Percentiles rank a stretch among this genome's conserved stretches.
phyloP scores from a whole-genome alignment of 2,113 vertebrate species.

The Trematocara macrostoma region DNA sequence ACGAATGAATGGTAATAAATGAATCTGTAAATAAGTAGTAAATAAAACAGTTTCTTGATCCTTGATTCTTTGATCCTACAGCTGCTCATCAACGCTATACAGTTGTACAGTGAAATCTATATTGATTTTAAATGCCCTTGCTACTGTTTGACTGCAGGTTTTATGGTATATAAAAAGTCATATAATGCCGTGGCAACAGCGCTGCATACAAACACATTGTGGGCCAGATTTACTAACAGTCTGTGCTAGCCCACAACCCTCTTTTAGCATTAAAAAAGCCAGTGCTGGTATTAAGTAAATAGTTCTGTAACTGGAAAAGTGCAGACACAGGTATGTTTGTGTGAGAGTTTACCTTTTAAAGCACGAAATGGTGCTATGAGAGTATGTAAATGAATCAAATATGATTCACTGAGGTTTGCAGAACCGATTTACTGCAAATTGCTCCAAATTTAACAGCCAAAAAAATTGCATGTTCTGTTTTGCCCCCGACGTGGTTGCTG shows the following conservation, averaged over 20 bases:
- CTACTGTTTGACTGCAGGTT: neutral
- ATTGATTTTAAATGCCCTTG: neutral
- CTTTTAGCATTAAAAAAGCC: neutral
- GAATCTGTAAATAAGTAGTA: neutral
- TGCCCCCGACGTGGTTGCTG: neutral
- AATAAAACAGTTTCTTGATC: neutral
- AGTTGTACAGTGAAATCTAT: neutral
- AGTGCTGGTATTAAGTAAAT: neutral
- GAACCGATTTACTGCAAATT: neutral
- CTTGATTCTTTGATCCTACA: neutral
- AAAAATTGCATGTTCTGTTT: neutral
- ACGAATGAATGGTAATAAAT: neutral
- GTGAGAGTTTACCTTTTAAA: neutral
- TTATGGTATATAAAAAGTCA: neutral
- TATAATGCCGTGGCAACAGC: conserved; percentile 9
- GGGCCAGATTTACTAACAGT: neutral
- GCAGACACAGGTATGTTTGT: neutral
- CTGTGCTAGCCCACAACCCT: neutral
- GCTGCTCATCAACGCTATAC: neutral
- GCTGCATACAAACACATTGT: neutral
- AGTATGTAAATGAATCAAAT: neutral
- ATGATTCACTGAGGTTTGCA: neutral
- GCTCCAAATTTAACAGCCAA: neutral
- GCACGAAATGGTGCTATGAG: neutral
- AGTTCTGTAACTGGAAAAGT: neutral